Evolutionary conservation across 53 echinoderm and acorn worm species (phyloP), one percentile per base, ranked within the genome.

Genomic region (Apostichopus leukothele): DNA sequence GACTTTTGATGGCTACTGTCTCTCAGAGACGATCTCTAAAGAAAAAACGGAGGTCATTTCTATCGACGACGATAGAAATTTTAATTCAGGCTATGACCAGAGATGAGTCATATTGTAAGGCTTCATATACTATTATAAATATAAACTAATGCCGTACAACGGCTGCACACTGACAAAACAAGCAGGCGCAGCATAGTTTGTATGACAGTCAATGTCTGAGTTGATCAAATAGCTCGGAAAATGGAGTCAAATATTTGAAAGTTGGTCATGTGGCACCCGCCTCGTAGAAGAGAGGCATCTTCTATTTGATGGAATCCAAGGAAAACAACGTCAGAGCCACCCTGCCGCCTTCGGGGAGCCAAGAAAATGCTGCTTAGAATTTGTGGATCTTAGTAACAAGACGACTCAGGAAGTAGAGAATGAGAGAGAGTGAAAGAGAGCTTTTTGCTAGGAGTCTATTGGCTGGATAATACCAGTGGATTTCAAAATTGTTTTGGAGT

Each of bases 231-330:
- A 51, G n/a, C 51, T 53, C 54, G 51, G 79, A 79, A 52, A 18
- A 79, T 39, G 39, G 53, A 19, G 20, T 50, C 79, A 79, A 79
- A 79, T 79, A 79, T 79, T 79, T 79, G 79, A 53, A 16, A 79
- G 79, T 16, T 79, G 79, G 19, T 79, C 79, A 13, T 79, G 16
- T 63, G 63, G 63, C 16, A 63, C 63, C 16, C 63, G 39, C 39
- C 39, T 39, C 39, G 39, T 39, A 39, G 39, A 39, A 39, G 39
- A 39, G 39, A 39, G 39, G 39, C 39, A 39, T 39, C 39, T 39
- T 39, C 39, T 39, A 39, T 39, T 39, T 39, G 39, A 39, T 39
- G 39, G 39, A 39, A 39, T 39, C 39, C 39, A 39, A 39, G 39
- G 39, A 39, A 39, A 39, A 39, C 39, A 39, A 39, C 39, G 39